Percentiles rank a stretch among this genome's conserved stretches.
phyloP scores from a whole-genome alignment of 2,797 vertebrate species.

The Alca torda region DNA sequence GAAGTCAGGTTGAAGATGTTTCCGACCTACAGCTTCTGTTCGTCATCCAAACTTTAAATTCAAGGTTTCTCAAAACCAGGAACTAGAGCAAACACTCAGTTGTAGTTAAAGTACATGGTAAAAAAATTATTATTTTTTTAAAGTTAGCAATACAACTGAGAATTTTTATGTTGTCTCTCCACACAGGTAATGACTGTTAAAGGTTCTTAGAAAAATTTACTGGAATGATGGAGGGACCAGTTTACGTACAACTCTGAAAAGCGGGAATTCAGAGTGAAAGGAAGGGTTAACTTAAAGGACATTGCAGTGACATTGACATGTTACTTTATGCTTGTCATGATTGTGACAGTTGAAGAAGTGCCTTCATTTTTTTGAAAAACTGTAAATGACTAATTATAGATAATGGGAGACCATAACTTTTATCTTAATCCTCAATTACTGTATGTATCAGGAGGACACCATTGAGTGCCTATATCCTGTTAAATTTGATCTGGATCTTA shows the following conservation, averaged over 20 bases:
- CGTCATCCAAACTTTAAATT: neutral
- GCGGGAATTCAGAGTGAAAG: neutral
- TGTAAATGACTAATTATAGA: slow-evolving; percentile 56
- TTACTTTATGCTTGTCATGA: slow-evolving; percentile 25
- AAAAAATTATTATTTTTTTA: neutral
- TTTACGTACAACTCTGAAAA: neutral
- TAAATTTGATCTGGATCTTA: slow-evolving; percentile 60
- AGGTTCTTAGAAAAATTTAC: neutral
- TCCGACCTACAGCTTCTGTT: neutral
- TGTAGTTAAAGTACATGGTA: neutral
- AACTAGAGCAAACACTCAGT: neutral
- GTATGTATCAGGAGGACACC: slow-evolving; percentile 8
- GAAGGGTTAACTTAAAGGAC: neutral
- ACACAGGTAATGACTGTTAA: neutral
- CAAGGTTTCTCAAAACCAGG: neutral
- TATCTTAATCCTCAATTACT: slow-evolving; percentile 59
- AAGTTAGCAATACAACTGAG: neutral
- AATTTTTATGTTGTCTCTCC: neutral
- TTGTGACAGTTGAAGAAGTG: slow-evolving; percentile 6
- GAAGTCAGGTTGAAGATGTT: neutral
- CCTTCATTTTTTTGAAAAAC: slow-evolving; percentile 21
- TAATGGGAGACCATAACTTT: slow-evolving; percentile 48
- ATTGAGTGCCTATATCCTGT: neutral
- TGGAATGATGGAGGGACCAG: neutral
- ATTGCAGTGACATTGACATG: neutral